A percentile compares a stretch with the other conserved stretches of the same genome.
These are phyloP conservation scores for Napeogenes inachia DNA, from an alignment of 2,888 invertebrate genomes.

Conservation along the genomic window DNA sequence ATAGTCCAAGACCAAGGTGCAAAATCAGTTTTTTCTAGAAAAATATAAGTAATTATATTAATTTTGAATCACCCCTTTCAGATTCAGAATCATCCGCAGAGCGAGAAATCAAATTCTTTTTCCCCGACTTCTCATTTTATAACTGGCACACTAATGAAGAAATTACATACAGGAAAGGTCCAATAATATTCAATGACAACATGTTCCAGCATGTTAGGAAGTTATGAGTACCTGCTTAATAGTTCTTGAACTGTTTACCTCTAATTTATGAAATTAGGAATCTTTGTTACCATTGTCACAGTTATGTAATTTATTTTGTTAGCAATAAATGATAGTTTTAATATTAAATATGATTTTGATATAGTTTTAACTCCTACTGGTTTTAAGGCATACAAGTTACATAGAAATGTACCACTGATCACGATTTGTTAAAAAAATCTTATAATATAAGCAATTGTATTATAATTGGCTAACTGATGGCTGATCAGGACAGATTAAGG, in stretches of 20 bases:
- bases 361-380: neutral
- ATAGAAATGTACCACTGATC: too few relatives aligned
- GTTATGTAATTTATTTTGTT: constrained; percentile 7
- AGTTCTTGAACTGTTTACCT: neutral
- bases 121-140: constrained; percentile 86
- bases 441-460: too few relatives aligned
- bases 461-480: too few relatives aligned
- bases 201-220: constrained; percentile 75
- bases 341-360: neutral
- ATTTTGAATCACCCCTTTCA: constrained; percentile 51
- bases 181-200: constrained; percentile 71
- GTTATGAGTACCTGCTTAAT: constrained; percentile 36
- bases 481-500: too few relatives aligned
- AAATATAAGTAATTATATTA: neutral
- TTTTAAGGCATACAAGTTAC: too few relatives aligned
- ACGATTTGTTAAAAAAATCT: too few relatives aligned
- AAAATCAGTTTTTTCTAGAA: too few relatives aligned
- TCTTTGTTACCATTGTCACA: constrained; percentile 36
- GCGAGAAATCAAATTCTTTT: constrained; percentile 89
- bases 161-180: constrained; percentile 63
- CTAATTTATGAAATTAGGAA: constrained; percentile 7
- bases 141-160: constrained; percentile 81
- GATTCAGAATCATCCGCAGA: constrained; percentile 86
- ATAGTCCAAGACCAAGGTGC: too few relatives aligned
- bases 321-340: neutral